Evolutionary conservation across 2,888 invertebrate genomes (phyloP), one percentile per base, ranked within the genome.

Genomic region (Aphidius colemani): DNA sequence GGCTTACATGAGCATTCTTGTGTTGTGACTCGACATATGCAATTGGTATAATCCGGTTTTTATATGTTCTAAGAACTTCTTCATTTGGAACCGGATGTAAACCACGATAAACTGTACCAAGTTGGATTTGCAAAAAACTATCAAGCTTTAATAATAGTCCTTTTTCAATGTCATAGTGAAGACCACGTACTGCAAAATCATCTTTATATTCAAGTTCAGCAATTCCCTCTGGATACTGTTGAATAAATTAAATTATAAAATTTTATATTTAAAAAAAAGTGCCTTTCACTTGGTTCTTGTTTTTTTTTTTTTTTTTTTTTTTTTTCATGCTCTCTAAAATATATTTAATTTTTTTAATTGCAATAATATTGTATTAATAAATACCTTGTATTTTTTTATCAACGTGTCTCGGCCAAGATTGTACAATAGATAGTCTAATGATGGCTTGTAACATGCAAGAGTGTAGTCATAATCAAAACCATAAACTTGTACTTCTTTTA

Each of bases 381-480:
- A 63, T 82, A 95, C 96, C 89, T 95, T 95, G 78, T 90, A 92
- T 76, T 93, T 92, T 77, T 91, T 89, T 69, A 98, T 88, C 2
- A 98, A 86, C 79, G 90, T 89, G 75, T 96, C 91, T 70, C 93
- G 88, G 0, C 96, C 97, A 68, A 97, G 86, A 79, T 94, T 92
- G 81, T 97, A 98, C 13, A 98, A 87, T 55, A 98, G 86, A 78
- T 90, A 90, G 79, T 97, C 95, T 79, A 98, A 85, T 18, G 91
- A 88, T 8, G 93, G 92, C 77, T 94, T 96, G 82, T 98, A 98
- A 74, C 95, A 94, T 1, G 98, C 98, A 74, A 98, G 83, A 0
- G 98, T 98, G 83, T 98, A 98, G 83, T 98, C 98, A 85, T 98
- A 98, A 84, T 98, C 98, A 85, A 98, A 98, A 50, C 98, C 95